Conservation (phyloP, 2,113 vertebrate species). For the Corydoras maculifer region DNA sequence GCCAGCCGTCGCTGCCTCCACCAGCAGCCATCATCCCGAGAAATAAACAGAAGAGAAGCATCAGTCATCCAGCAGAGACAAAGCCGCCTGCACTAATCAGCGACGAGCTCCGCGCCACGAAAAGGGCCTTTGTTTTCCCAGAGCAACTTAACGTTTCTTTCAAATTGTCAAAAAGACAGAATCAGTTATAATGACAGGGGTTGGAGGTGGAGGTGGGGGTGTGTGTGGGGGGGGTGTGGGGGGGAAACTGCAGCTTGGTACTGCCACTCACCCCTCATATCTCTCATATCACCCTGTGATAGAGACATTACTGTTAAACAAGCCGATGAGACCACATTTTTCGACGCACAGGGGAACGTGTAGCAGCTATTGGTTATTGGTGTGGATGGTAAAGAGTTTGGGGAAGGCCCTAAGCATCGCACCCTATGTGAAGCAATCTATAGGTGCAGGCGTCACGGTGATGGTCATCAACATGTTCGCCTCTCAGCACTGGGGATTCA, state of each 20-base stretch:
- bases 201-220: background rate
- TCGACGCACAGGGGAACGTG: no score
- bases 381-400: no score
- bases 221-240: background rate
- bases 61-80: conserved; percentile 8
- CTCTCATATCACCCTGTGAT: no score
- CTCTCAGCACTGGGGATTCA: no score
- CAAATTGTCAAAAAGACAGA: conserved; percentile 26
- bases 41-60: conserved; percentile 20
- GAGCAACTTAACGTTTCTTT: conserved; percentile 40
- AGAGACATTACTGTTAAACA: no score
- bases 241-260: background rate
- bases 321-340: no score
- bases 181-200: conserved; percentile 28
- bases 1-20: background rate
- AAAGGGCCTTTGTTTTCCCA: conserved; percentile 18
- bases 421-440: no score
- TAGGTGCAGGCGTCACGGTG: no score
- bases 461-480: no score
- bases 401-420: no score
- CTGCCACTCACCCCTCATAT: no score
- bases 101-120: conserved; percentile 17
- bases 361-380: no score
- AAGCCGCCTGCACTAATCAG: conserved; percentile 13
- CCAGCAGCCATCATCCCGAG: background rate